A percentile compares a stretch with the other conserved stretches of the same genome.
These are phyloP conservation scores for Phyllotreta striolata DNA, from an alignment of 2,888 invertebrate genomes.

Conservation along the genomic window DNA sequence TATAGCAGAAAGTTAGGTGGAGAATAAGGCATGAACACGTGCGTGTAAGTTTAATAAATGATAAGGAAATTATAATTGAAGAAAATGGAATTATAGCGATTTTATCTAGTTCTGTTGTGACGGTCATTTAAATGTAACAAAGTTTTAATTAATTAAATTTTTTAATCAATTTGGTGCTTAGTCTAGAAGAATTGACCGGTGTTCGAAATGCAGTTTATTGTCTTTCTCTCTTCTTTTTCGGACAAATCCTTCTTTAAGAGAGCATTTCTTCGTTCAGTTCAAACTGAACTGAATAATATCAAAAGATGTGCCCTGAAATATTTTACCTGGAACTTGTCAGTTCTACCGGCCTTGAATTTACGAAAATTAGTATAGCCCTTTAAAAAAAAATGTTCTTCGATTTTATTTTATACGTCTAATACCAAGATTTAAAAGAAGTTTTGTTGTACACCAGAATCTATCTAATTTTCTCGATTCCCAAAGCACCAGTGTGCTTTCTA, in stretches of 20 bases:
- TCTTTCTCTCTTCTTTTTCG: slow-evolving; percentile 14
- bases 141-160: no score
- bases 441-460: no score
- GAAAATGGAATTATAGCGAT: no score
- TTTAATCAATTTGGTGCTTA: not conserved
- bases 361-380: slow-evolving; percentile 16
- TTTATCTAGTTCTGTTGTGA: no score
- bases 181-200: slow-evolving; percentile 3
- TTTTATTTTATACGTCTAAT: slow-evolving; percentile 7
- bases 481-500: no score
- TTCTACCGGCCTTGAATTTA: slow-evolving; percentile 9
- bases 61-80: no score
- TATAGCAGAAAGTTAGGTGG: no score
- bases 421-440: no score
- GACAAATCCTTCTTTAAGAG: slow-evolving; percentile 7
- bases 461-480: no score
- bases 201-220: not conserved
- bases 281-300: slow-evolving; percentile 10
- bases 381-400: not conserved
- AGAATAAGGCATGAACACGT: no score
- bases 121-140: no score
- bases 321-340: slow-evolving; percentile 23
- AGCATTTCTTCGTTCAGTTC: slow-evolving; percentile 16
- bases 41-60: no score
- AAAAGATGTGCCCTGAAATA: slow-evolving; percentile 21